phyloP scores from a whole-genome alignment of 2,888 invertebrate species.

The Junonia oenone region DNA sequence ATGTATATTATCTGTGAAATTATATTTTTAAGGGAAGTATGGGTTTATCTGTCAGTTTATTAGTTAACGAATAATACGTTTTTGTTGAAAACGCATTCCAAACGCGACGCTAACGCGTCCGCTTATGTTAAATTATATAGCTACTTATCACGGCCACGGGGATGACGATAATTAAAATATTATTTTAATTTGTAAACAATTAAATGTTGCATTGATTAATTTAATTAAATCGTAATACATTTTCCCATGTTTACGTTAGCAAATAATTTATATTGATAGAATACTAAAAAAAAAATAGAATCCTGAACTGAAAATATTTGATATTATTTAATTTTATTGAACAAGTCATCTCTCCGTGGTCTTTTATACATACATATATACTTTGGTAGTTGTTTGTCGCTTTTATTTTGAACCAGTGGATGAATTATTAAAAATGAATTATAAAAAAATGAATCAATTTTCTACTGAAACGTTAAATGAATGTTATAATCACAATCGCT shows the following conservation, averaged over 20 bases:
- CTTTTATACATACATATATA: not conserved
- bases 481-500: not conserved
- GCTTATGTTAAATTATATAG: slow-evolving; percentile 2
- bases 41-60: slow-evolving; percentile 1
- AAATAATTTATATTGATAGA: too few relatives aligned
- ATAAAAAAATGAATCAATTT: not conserved
- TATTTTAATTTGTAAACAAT: too few relatives aligned
- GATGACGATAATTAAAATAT: too few relatives aligned
- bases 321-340: too few relatives aligned
- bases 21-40: slow-evolving; percentile 55
- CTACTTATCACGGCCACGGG: not conserved
- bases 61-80: slow-evolving; percentile 26
- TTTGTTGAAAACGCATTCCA: slow-evolving; percentile 51
- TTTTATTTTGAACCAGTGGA: not conserved
- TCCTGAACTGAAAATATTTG: not conserved
- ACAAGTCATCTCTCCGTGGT: not conserved
- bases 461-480: not conserved
- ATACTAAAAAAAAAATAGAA: too few relatives aligned
- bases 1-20: slow-evolving; percentile 55
- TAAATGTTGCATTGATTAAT: too few relatives aligned
- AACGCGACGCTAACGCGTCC: slow-evolving; percentile 30
- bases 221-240: too few relatives aligned
- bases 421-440: not conserved
- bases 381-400: not conserved
- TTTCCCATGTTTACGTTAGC: too few relatives aligned